Conservation (phyloP, 2,888 invertebrate genomes). For the Agriotes lineatus region DNA sequence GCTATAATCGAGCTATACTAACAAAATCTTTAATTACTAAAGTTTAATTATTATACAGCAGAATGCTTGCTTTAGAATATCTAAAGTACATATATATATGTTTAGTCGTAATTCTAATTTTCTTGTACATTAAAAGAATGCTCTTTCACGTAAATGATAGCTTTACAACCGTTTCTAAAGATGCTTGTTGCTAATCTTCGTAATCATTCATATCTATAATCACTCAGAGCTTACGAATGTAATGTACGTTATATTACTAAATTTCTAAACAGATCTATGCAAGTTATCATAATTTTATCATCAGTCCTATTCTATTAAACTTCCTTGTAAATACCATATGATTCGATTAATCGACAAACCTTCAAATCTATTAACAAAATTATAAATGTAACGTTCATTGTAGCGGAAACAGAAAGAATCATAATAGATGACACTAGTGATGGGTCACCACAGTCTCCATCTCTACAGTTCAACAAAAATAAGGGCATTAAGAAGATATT, state of each 20-base stretch:
- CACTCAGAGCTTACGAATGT: neutral
- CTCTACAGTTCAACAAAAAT: constrained; percentile 68
- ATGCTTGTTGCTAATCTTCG: neutral
- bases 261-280: constrained; percentile 15
- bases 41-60: neutral
- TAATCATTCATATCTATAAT: neutral
- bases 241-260: constrained; percentile 24
- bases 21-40: constrained; percentile 27
- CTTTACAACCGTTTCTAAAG: neutral
- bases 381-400: constrained; percentile 33
- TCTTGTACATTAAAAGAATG: neutral
- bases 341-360: no score
- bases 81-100: neutral
- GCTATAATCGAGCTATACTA: constrained; percentile 47
- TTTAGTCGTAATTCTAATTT: neutral
- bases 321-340: neutral
- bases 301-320: neutral
- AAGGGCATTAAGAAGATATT: constrained; percentile 77
- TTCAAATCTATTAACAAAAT: no score
- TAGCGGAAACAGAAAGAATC: constrained; percentile 76
- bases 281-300: constrained; percentile 15
- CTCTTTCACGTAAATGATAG: neutral
- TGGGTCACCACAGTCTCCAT: constrained; percentile 66
- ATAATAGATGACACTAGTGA: constrained; percentile 65
- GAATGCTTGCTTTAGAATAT: constrained; percentile 26